Conservation (phyloP, 2,888 invertebrate genomes). For the Ornithoptera alexandrae region DNA sequence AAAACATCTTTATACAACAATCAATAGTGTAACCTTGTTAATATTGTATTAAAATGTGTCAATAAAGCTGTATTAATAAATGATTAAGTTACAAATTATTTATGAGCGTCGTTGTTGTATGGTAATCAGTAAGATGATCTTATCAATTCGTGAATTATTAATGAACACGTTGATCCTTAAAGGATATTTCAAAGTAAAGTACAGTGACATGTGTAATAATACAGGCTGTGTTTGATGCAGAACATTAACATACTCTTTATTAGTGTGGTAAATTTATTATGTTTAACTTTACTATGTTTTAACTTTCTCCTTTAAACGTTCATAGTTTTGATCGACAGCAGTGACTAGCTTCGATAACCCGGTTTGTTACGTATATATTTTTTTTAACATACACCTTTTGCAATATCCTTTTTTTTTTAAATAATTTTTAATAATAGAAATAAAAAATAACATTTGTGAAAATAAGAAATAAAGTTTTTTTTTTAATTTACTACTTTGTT, state of each 20-base stretch:
- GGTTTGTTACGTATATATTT: no score
- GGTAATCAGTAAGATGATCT: neutral
- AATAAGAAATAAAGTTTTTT: no score
- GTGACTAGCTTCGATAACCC: no score
- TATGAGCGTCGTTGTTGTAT: neutral
- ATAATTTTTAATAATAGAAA: no score
- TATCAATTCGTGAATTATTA: neutral
- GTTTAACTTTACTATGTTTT: no score
- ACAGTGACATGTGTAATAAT: neutral
- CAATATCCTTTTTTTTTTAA: no score
- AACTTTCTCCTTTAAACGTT: neutral
- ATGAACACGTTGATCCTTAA: neutral
- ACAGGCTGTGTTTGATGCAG: neutral
- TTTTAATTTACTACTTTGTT: no score
- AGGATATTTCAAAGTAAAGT: neutral
- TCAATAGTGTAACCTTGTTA: neutral
- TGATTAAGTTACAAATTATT: neutral
- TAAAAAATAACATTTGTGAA: no score
- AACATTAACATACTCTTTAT: neutral
- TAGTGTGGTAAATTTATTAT: neutral
- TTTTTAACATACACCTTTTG: no score
- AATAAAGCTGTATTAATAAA: neutral
- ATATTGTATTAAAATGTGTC: neutral
- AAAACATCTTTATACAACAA: no score
- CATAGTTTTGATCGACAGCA: neutral